Conservation (phyloP, 2,888 invertebrate species). For the Nipponacmea schrenckii region DNA sequence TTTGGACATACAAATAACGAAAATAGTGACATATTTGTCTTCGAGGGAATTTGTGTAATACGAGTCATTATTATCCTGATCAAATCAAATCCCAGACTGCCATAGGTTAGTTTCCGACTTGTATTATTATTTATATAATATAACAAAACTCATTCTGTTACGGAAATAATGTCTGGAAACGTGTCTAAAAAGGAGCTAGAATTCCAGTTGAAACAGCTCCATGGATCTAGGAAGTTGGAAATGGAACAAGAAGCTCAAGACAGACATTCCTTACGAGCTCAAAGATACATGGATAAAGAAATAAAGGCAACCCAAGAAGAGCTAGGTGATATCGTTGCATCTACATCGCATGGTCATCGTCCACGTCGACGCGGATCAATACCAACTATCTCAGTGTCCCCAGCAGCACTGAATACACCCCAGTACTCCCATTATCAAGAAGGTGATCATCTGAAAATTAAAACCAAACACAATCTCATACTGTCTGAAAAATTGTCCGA, state of each 20-base stretch:
- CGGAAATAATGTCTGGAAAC: not conserved
- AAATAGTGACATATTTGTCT: no score
- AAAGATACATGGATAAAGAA: conserved; percentile 7
- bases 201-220: not conserved
- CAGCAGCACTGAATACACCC: not conserved
- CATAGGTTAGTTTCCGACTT: no score
- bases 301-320: not conserved
- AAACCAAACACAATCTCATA: not conserved
- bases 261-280: not conserved
- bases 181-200: not conserved
- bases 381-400: not conserved
- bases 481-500: not conserved
- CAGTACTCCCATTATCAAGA: not conserved
- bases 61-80: no score
- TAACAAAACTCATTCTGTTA: no score
- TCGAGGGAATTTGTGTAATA: no score
- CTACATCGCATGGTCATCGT: not conserved
- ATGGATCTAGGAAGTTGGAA: not conserved
- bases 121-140: no score
- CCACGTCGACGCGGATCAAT: not conserved
- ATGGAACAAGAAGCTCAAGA: not conserved
- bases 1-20: no score
- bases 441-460: conserved; percentile 3
- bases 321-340: not conserved
- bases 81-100: no score